Conservation (phyloP, 1,140 invertebrate genomes). For the Ips nitidus region DNA sequence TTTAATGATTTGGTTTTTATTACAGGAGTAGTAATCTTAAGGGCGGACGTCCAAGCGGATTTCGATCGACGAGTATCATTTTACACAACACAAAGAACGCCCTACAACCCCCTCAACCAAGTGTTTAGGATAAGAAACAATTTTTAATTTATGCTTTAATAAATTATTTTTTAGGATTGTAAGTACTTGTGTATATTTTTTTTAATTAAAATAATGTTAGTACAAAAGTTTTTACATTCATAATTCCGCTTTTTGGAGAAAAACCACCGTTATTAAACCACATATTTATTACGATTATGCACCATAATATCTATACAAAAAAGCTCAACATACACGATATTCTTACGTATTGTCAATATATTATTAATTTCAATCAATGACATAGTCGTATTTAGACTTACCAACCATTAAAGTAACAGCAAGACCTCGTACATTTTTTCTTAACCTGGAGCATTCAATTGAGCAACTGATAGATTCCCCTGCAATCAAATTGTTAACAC, state of each 20-base stretch:
- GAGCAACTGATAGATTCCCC: constrained; percentile 46
- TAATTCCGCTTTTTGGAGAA: constrained; percentile 1
- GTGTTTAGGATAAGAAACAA: constrained; percentile 56
- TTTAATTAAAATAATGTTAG: constrained; percentile 37
- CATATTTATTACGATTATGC: no score
- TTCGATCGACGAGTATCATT: constrained; percentile 57
- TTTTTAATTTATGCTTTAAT: constrained; percentile 44
- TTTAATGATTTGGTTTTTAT: neutral
- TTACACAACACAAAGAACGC: constrained; percentile 56
- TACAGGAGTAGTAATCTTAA: constrained; percentile 77
- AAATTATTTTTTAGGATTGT: constrained; percentile 45
- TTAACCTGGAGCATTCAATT: constrained; percentile 44
- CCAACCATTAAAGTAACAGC: constrained; percentile 45
- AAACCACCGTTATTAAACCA: neutral
- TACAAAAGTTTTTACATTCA: constrained; percentile 11
- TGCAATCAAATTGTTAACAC: constrained; percentile 35
- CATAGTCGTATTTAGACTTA: constrained; percentile 47
- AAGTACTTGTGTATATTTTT: constrained; percentile 36
- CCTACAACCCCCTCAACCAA: constrained; percentile 64
- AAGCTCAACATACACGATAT: neutral
- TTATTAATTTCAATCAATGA: constrained; percentile 44
- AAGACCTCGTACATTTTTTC: constrained; percentile 49
- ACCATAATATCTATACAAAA: no score
- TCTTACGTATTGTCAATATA: neutral
- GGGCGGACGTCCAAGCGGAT: constrained; percentile 73